Conservation (phyloP, 2,113 vertebrate genomes). For the Syngnathus typhle region DNA sequence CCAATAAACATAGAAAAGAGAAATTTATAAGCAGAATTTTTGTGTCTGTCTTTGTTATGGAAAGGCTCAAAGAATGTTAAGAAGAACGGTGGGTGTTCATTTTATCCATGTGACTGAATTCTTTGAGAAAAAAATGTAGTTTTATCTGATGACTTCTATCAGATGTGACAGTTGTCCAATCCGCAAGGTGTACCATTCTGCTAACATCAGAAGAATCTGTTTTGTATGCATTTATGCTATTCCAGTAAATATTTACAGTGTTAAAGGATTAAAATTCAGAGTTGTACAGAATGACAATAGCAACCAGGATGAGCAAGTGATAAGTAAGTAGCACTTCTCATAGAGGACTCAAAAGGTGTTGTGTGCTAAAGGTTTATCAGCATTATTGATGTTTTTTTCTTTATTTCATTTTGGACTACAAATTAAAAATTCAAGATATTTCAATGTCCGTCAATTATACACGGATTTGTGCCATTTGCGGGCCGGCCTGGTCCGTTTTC, state of each 20-base stretch:
- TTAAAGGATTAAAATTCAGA: not conserved
- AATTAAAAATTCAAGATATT: too few relatives aligned
- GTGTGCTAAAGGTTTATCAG: too few relatives aligned
- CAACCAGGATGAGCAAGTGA: too few relatives aligned
- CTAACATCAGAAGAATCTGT: not conserved
- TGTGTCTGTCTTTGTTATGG: not conserved
- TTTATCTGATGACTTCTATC: not conserved
- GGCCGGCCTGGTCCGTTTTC: too few relatives aligned
- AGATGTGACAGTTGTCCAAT: not conserved
- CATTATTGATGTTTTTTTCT: too few relatives aligned
- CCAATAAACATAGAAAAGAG: slow-evolving; percentile 36
- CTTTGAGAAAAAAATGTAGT: not conserved
- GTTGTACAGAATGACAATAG: not conserved
- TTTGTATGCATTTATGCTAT: not conserved
- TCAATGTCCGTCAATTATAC: too few relatives aligned
- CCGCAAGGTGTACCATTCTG: not conserved
- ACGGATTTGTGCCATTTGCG: too few relatives aligned
- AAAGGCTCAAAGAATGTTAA: not conserved
- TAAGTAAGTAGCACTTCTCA: not conserved
- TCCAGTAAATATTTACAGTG: not conserved
- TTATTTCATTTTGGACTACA: too few relatives aligned
- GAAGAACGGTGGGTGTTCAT: not conserved
- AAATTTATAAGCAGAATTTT: slow-evolving; percentile 35
- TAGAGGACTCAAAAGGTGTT: too few relatives aligned
- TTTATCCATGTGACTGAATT: too few relatives aligned